Base-by-base conservation (phyloP, 2,888 invertebrate species). In the Phorcus lineatus region DNA sequence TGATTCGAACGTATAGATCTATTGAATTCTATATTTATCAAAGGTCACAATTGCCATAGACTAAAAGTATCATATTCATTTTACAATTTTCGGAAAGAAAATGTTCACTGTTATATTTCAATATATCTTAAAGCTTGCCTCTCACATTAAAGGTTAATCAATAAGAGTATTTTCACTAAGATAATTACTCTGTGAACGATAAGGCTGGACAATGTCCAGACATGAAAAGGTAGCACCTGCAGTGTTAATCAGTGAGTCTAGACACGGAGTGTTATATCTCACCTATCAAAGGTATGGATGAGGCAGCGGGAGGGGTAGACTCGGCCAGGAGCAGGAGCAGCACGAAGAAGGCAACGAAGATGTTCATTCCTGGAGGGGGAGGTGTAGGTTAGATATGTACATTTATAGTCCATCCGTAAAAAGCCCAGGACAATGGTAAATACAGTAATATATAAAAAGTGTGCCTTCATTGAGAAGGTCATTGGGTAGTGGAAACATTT, bases 301-400 rank as follows among this genome's bases (percentile, higher is more conserved):
- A 89, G 1, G 92, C 89, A 17, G 93, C 91, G 4, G 92, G 91
- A 0, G 93, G 93, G 0, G 92, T 92, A 7, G 92, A 92, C 82
- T 93, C 92, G 16, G 92, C 92, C 74, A 93, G 84, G 9, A 93
- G 88, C 31, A 93, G 85, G 74, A 93, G 85, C 77, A 93, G 82
- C 40, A 93, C 92, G 80, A 93, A 93, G 84, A 93, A 93, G 66
- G 92, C 93, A 52, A 92, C 92, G 84, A 93, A 93, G 36, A 93
- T 91, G 83, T 92, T 93, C 92, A 93, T 92, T 52, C 93, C 92
- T 93, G 85, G 54, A 85, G 84, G 57, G 53, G 28, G 36, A 55
- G 22, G 13, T 1, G 13, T 47, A 9, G 47, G 47, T 47, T 47
- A 62, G 28, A 19, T 19, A 57, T 19, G 17, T 57, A 19, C 19